Base-by-base conservation (phyloP, 2,888 invertebrate genomes). In the Metalampra italica region DNA sequence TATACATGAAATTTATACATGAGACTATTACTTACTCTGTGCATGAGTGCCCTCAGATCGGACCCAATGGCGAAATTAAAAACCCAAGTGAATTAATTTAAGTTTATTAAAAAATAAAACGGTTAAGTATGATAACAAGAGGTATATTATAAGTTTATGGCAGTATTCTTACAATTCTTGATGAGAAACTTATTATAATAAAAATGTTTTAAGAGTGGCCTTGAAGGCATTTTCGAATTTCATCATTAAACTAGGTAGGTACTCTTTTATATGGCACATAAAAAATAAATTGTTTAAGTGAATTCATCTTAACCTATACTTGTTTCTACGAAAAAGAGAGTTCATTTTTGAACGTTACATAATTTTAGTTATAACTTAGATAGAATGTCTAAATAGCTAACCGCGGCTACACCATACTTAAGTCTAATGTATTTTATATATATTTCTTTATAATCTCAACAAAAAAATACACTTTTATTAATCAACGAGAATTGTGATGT, bases 91-190 rank as follows among this genome's bases (percentile, higher is more conserved):
- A 62, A 59, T 57, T 57, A 50, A 66, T 64, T 44, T 30, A 39
- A 66, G 55, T 68, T 72, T 73, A 73, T 68, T 74, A 57, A 62
- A 68, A 22, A 68, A 66, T 64, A 65, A 53, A 64, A 62, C 59
- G 32, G 62, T 57, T 55, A 58, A 68, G 62, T 51, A 62, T 54
- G 54, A 58, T 55, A 54, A 61, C 55, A 55, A 55, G 29, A 11
- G 12, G 15, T 59, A 68, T 47, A 58, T 56, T 56, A 39, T 22
- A 30, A 39, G 44, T 55, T 44, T 51, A 64, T 63, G 60, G 61
- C 64, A 65, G 59, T 57, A 52, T 57, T 50, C 42, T 40, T 42
- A 29, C 40, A 43, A 30, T n/a, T 14, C 45, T 22, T 22, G 22
- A 22, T 22, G 22, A 3, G n/a, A 22, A 22, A 22, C 22, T 22